phyloP scores from a whole-genome alignment of 64 coral and sea anemone genomes.

The Dendronephthya gigantea region DNA sequence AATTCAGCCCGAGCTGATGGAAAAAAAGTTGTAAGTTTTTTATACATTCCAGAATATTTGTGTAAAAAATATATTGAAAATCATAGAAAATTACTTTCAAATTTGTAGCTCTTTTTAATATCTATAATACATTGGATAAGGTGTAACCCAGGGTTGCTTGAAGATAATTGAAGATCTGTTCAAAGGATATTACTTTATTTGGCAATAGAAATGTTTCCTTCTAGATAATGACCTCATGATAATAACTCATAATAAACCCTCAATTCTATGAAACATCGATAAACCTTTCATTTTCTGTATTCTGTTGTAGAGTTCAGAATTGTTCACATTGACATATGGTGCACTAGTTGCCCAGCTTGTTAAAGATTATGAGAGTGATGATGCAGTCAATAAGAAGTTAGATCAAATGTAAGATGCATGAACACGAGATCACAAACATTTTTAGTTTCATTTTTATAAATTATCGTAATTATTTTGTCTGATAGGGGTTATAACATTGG shows the following conservation, averaged over 20 bases:
- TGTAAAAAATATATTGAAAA: neutral
- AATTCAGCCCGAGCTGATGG: constrained; percentile 69
- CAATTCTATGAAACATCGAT: neutral
- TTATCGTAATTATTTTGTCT: neutral
- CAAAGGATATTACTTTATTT: too few species aligned
- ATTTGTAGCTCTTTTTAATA: too few species aligned
- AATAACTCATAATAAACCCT: too few species aligned
- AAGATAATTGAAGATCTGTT: too few species aligned
- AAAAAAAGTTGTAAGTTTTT: constrained; percentile 78
- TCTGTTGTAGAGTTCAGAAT: constrained; percentile 63
- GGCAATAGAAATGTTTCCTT: too few species aligned
- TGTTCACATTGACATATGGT: constrained; percentile 81
- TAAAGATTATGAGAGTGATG: constrained; percentile 91
- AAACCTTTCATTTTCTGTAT: neutral
- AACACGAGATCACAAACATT: neutral
- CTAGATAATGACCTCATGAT: too few species aligned
- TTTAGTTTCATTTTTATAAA: neutral
- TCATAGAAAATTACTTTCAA: too few species aligned
- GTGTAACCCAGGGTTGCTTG: too few species aligned
- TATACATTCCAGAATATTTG: neutral
- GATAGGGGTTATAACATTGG: constrained; percentile 96
- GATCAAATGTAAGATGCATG: constrained; percentile 71
- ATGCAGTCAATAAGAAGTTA: constrained; percentile 85
- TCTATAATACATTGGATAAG: too few species aligned
- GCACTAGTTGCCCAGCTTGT: constrained; percentile 79